phyloP scores from a whole-genome alignment of 2,113 vertebrate genomes.

The Nibea albiflora region DNA sequence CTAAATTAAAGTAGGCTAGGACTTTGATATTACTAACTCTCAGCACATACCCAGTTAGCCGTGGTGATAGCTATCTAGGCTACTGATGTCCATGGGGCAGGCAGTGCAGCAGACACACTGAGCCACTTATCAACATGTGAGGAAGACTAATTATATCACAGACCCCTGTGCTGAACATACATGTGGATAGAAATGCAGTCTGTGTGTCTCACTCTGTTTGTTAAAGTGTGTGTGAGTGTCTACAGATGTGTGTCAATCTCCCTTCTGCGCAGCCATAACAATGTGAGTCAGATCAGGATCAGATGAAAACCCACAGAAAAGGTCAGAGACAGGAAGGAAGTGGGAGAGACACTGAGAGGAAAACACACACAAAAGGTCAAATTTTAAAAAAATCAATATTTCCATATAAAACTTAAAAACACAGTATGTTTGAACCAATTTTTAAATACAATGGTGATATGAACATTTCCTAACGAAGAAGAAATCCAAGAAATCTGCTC shows the following conservation, averaged over 20 bases:
- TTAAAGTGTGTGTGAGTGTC: not conserved
- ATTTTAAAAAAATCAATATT: too few relatives aligned
- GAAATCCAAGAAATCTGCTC: too few relatives aligned
- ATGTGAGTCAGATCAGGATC: not conserved
- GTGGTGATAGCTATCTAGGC: slow-evolving; percentile 19
- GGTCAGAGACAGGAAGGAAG: not conserved
- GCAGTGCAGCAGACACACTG: slow-evolving; percentile 13
- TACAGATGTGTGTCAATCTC: not conserved
- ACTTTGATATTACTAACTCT: slow-evolving; percentile 43
- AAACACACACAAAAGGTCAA: too few relatives aligned
- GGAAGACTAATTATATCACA: slow-evolving; percentile 16
- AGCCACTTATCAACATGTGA: slow-evolving; percentile 31
- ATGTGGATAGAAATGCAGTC: not conserved
- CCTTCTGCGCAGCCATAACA: not conserved
- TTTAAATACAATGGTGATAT: not conserved
- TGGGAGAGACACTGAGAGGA: not conserved
- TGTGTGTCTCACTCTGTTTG: not conserved
- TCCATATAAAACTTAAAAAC: not conserved
- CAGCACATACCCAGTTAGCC: slow-evolving; percentile 10
- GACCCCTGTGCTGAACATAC: not conserved
- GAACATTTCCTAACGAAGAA: not conserved
- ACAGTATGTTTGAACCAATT: not conserved
- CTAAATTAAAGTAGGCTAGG: slow-evolving; percentile 52
- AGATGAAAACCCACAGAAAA: not conserved
- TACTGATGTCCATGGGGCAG: slow-evolving; percentile 37